Evolutionary conservation across 2,113 vertebrate species (phyloP), one percentile per base, ranked within the genome.

Genomic region (Tachysurus fulvidraco): DNA sequence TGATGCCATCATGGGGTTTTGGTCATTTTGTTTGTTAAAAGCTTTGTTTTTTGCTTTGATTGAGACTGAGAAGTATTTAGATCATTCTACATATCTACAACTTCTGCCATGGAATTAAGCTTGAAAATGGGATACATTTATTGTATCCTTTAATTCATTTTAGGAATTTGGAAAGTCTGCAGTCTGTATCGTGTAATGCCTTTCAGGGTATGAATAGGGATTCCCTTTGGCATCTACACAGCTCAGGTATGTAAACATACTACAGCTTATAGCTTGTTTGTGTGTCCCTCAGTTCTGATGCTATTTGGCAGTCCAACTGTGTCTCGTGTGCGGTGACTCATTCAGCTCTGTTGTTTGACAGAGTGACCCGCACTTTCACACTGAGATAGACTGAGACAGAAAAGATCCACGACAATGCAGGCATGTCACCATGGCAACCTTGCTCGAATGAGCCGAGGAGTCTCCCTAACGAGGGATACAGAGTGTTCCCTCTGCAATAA

Each of bases 381-480:
- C 85, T 76, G 62, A 87, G 87, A 85, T 78, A 85, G 77, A 85
- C 80, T 78, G 83, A 65, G 82, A 80, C 79, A 28, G 64, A 86
- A 83, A 87, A 83, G 82, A 83, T 77, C 81, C 86, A 74, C 84
- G 84, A 89, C 89, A 87, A 88, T 62, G 25, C 59, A 71, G 65
- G 14, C 77, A 62, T 19, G 64, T 90, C 82, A 36, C 90, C 82
- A 91, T 86, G 85, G 88, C 83, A 91, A 91, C 88, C 64, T 25
- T 3, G 83, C 82, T 85, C 74, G 71, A 65, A 57, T 76, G 79
- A 91, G 76, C 73, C 21, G 69, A 86, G 87, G 88, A 87, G 77
- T 54, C 67, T 83, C 80, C 80, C 82, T 88, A 85, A 87, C 80
- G 78, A 87, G 73, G 57, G 83, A 85, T 88, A 86, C 86, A 82